These are phyloP conservation scores for Drosophila lutescens DNA, from an alignment of 2,888 invertebrate genomes.

Conservation along the genomic window DNA sequence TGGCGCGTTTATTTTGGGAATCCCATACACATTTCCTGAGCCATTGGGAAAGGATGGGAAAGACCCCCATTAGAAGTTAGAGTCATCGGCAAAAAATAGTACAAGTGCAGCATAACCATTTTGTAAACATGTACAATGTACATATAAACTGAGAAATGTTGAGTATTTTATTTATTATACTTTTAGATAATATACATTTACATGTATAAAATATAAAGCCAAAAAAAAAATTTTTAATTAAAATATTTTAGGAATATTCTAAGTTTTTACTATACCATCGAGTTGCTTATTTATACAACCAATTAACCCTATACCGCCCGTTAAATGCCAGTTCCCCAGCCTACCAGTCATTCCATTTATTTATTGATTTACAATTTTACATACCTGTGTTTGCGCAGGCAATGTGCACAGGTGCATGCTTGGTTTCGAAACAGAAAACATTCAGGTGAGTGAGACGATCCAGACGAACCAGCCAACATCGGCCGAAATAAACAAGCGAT, in stretches of 20 bases:
- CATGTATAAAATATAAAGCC: too few species aligned
- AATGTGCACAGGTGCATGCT: slow-evolving; percentile 64
- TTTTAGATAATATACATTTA: too few species aligned
- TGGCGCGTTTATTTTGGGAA: slow-evolving; percentile 35
- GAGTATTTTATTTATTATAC: background rate
- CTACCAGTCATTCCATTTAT: slow-evolving; percentile 11
- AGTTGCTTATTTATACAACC: background rate
- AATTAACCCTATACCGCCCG: slow-evolving; percentile 8
- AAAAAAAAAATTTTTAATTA: too few species aligned
- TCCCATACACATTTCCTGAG: slow-evolving; percentile 14
- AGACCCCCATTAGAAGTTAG: slow-evolving; percentile 19
- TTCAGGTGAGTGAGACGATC: slow-evolving; percentile 32
- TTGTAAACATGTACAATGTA: background rate
- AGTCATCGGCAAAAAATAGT: background rate
- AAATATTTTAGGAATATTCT: too few species aligned
- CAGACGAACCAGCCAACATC: slow-evolving; percentile 19
- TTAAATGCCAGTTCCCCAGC: background rate
- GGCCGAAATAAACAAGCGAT: slow-evolving; percentile 58
- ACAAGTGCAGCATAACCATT: background rate
- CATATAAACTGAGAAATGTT: background rate
- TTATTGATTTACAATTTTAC: slow-evolving; percentile 43
- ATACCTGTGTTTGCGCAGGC: slow-evolving; percentile 34
- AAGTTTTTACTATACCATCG: too few species aligned
- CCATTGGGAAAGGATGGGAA: slow-evolving; percentile 2
- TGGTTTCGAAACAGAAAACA: slow-evolving; percentile 52